Evolutionary conservation across 2,888 invertebrate genomes (phyloP).

Genomic region (Cephus pulcher): DNA sequence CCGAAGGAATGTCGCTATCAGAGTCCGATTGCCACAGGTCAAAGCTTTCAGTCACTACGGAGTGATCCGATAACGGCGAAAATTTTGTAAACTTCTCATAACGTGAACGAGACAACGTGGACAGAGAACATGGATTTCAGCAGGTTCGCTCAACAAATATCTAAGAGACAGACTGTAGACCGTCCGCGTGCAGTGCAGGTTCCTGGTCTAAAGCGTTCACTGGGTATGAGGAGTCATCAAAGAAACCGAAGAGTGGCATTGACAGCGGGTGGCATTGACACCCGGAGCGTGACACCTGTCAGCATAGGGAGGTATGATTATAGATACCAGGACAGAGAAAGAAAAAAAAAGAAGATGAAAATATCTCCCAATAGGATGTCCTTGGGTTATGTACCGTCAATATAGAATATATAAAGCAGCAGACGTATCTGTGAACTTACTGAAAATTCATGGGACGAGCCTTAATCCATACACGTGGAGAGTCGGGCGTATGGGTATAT

Average conservation of each 20-base stretch:
- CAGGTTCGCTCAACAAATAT: too few species aligned
- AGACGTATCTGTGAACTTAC: conserved; percentile 36
- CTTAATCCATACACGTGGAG: conserved; percentile 34
- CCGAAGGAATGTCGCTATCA: conserved; percentile 60
- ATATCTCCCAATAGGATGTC: conserved; percentile 4
- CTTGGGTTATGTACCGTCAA: neutral
- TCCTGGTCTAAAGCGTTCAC: too few species aligned
- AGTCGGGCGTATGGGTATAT: too few species aligned
- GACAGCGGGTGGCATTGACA: conserved; percentile 5
- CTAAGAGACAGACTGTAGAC: too few species aligned
- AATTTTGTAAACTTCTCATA: conserved; percentile 47
- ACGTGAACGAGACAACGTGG: neutral
- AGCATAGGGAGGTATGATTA: neutral
- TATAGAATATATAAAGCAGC: conserved; percentile 5
- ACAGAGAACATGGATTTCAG: too few species aligned
- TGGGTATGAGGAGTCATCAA: neutral
- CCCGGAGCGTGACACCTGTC: conserved; percentile 6
- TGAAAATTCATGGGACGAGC: conserved; percentile 53
- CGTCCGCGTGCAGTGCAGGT: too few species aligned
- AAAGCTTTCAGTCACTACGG: conserved; percentile 55
- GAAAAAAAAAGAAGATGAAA: conserved; percentile 7
- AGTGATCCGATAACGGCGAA: conserved; percentile 42
- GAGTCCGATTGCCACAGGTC: conserved; percentile 62
- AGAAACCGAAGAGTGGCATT: neutral
- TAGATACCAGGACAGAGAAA: neutral